Evolutionary conservation across 2,113 vertebrate genomes (phyloP).

Genomic region (Grantiella picta): DNA sequence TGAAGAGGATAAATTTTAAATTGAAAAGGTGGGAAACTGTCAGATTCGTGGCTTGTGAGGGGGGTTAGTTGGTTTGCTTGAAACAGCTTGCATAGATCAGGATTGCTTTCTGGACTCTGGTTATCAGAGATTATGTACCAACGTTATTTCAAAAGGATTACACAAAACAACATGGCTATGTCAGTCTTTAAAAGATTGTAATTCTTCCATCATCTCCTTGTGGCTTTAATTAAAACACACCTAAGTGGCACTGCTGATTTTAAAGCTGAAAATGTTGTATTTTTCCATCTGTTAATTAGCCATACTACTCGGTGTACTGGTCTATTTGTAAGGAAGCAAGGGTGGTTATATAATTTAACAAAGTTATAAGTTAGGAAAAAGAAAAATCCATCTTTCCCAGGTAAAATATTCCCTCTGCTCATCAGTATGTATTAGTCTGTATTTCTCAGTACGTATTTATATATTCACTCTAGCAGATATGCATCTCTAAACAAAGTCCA

Average conservation of each 20-base stretch:
- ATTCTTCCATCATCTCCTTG: not conserved
- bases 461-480: not conserved
- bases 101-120: not conserved
- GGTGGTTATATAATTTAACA: not conserved
- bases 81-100: not conserved
- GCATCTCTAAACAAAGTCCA: not conserved
- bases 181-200: not conserved
- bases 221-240: not conserved
- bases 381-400: not conserved
- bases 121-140: not conserved
- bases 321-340: not conserved
- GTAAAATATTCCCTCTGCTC: not conserved
- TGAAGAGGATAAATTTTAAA: not conserved
- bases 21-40: not conserved
- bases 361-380: not conserved
- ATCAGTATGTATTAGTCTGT: not conserved
- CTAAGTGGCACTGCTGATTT: not conserved
- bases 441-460: not conserved
- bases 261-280: not conserved
- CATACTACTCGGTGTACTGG: not conserved
- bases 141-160: not conserved
- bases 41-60: not conserved
- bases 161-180: not conserved
- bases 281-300: not conserved
- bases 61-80: not conserved